Base-by-base conservation (phyloP, 2,888 invertebrate genomes). In the Halictus ligatus region DNA sequence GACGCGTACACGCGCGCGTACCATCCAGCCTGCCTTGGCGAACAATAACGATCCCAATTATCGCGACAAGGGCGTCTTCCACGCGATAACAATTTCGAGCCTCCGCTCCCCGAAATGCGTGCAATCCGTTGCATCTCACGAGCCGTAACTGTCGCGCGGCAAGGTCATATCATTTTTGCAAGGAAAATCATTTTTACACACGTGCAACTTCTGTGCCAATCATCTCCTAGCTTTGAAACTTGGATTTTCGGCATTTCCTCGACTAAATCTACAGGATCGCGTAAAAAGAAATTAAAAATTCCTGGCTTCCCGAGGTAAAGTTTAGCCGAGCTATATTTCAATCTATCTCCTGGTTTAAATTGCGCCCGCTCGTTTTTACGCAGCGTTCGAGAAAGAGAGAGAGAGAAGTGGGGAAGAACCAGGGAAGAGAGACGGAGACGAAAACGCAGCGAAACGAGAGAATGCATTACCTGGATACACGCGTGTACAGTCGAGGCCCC, bases 1-100 rank as follows among this genome's bases (percentile, higher is more conserved):
- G 12, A 60, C 60, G 40, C 72, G 8, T 21, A 15, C 69, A 29
- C 10, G 7, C 8, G 13, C 72, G 21, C 35, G 15, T 12, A 48
- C 18, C 21, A 4, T 40, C 40, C 25, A 10, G 48, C 75, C n/a
- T n/a, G n/a, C n/a, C n/a, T 25, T 29, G 21, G 5, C 18, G 46
- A 76, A 80, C 67, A 87, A 84, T 79, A 87, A 84, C 74, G 73
- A 84, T 64, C 35, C 80, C 78, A 82, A 84, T 88, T 87, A 80
- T 79, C 58, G 60, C 35, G 50, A 87, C 80, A 84, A 58, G 48
- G 43, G 78, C 46, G 46, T 73, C 75, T 54, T 71, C 54, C 69
- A 48, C 50, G 13, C n/a, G 25, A 46, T 54, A 43, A 64, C 78
- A 78, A 86, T 50, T 80, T 43, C 3, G 18, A 46, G 35, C n/a